Evolutionary conservation across 2,888 invertebrate genomes (phyloP).

Genomic region (Sarcophaga caerulescens): DNA sequence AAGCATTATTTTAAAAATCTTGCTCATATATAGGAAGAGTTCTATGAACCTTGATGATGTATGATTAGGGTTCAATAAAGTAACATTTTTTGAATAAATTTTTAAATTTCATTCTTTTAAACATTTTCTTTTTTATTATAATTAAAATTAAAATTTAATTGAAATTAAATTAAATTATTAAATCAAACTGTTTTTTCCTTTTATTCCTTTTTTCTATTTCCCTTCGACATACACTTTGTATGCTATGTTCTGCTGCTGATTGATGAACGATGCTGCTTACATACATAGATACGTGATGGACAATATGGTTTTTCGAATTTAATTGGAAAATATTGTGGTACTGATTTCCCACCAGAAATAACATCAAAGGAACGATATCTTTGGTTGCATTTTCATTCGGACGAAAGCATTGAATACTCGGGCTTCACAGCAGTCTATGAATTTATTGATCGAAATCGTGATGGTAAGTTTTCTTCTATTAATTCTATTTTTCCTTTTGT

Average conservation of each 20-base stretch:
- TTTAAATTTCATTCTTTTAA: too few relatives aligned
- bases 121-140: too few relatives aligned
- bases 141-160: too few relatives aligned
- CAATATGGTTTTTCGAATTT: constrained; percentile 88
- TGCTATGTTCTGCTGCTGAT: neutral
- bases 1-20: too few relatives aligned
- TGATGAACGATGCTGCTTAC: neutral
- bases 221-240: neutral
- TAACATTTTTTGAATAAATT: too few relatives aligned
- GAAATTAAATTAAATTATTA: neutral
- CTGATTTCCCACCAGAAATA: constrained; percentile 87
- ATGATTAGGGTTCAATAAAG: too few relatives aligned
- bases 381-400: constrained; percentile 90
- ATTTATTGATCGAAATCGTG: constrained; percentile 84
- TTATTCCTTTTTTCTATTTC: neutral
- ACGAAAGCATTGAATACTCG: constrained; percentile 89
- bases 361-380: constrained; percentile 88
- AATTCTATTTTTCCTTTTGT: neutral
- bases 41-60: too few relatives aligned
- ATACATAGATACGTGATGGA: constrained; percentile 86
- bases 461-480: constrained; percentile 80
- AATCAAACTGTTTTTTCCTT: neutral
- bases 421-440: constrained; percentile 91
- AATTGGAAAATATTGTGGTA: constrained; percentile 87
- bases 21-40: too few relatives aligned